Evolutionary conservation across 2,797 vertebrate species (phyloP), one percentile per base, ranked within the genome.

Genomic region (Enteromius viviparus): DNA sequence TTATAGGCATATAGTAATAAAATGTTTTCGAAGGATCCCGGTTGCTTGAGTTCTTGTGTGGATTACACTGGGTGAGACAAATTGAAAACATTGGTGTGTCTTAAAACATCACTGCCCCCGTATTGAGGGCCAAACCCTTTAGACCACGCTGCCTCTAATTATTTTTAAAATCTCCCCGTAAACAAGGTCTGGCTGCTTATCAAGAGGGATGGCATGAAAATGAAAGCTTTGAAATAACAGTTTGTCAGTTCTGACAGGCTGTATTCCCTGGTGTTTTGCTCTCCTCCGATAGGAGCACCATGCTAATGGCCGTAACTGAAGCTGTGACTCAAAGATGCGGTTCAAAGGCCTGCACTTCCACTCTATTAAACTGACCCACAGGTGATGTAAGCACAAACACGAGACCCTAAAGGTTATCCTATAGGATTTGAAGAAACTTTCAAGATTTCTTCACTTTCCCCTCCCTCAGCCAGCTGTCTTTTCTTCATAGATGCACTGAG

Each of bases 401-500:
- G 40, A 80, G 21, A 68, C 21, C 76, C 80, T 65, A 40, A 78
- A 75, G 3, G 42, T 78, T 72, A 55, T 79, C 34, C 51, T 53
- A 65, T 55, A 77, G 76, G 53, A 77, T 60, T 82, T 23, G 40
- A 32, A 58, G 6, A 47, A 74, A 72, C 76, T 80, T 68, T 81
- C 55, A 10, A 21, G n/a, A 47, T 66, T 80, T 83, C 78, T 78
- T 65, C 12, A 70, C 49, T 76, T 72, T 68, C 26, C 37, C 26
- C 65, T n/a, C 6, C 55, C 66, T 66, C 76, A 45, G 26, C 51
- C 80, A 68, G 45, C 69, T 66, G 47, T 83, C 75, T 70, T 60
- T n/a, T 62, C 81, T 58, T 26, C 51, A 34, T 81, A 86, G 78
- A 71, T 74, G 78, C 78, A 81, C 34, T 49, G 47, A 70, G 65